phyloP scores from a whole-genome alignment of 2,113 vertebrate genomes.

The Pygathrix nemaeus region DNA sequence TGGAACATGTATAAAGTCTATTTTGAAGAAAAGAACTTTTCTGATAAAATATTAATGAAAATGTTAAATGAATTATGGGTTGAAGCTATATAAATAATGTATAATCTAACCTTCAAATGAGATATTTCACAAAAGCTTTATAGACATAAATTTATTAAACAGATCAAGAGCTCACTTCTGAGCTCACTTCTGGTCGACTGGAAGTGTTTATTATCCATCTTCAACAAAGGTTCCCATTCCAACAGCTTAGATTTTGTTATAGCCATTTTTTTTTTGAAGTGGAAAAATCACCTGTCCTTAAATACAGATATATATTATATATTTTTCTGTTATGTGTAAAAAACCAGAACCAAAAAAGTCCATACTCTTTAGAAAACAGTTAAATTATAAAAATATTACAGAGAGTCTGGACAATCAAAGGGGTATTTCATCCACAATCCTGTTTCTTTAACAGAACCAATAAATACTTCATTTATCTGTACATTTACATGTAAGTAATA shows the following conservation, averaged over 20 bases:
- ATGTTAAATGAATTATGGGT: slow-evolving; percentile 2
- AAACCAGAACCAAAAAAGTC: not conserved
- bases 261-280: slow-evolving; percentile 16
- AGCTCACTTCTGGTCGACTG: not conserved
- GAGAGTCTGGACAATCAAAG: not conserved
- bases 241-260: not conserved
- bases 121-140: slow-evolving; percentile 37
- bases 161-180: not conserved
- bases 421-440: not conserved
- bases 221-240: slow-evolving; percentile 21
- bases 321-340: not conserved
- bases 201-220: not conserved
- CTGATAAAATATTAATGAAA: slow-evolving; percentile 32
- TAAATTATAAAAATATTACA: slow-evolving; percentile 21
- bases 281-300: not conserved
- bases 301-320: not conserved
- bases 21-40: slow-evolving; percentile 40
- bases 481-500: not conserved
- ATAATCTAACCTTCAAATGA: not conserved
- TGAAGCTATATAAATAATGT: slow-evolving; percentile 14
- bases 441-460: not conserved
- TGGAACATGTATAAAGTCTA: slow-evolving; percentile 34
- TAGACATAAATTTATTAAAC: slow-evolving; percentile 4
- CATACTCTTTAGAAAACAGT: not conserved
- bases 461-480: slow-evolving; percentile 34